phyloP scores from a whole-genome alignment of 1,140 invertebrate genomes.

The Brevipalpus yothersi region DNA sequence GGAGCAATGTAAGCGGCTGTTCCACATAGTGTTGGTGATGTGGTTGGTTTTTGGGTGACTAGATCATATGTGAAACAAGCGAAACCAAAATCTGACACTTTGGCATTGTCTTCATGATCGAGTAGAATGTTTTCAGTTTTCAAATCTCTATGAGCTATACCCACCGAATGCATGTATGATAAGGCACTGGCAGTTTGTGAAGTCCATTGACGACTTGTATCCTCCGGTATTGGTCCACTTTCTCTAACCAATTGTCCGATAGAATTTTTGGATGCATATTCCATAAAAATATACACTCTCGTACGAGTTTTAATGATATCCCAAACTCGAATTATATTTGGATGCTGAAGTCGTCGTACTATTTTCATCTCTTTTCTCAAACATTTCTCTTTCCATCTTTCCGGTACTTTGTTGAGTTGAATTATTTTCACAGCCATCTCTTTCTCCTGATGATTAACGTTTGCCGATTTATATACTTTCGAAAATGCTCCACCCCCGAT shows the following conservation, averaged over 20 bases:
- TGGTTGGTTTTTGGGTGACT: not conserved
- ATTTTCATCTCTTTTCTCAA: slow-evolving; percentile 9
- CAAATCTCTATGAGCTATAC: slow-evolving; percentile 10
- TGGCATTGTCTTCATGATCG: slow-evolving; percentile 4
- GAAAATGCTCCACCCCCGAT: slow-evolving; percentile 2
- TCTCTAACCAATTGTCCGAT: not conserved
- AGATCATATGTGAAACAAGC: slow-evolving; percentile 5
- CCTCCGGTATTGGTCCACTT: not conserved
- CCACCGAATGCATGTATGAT: slow-evolving; percentile 4
- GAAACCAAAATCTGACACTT: slow-evolving; percentile 10
- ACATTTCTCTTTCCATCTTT: slow-evolving; percentile 5
- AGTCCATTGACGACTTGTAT: slow-evolving; percentile 5
- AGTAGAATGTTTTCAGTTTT: slow-evolving; percentile 10
- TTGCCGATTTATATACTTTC: not conserved
- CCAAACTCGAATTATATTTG: slow-evolving; percentile 7
- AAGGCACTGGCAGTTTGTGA: slow-evolving; percentile 2
- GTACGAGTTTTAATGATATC: slow-evolving; percentile 9
- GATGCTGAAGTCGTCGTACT: slow-evolving; percentile 3
- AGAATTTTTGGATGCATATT: slow-evolving; percentile 1
- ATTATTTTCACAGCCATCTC: slow-evolving; percentile 6
- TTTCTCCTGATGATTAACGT: not conserved
- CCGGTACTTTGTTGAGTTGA: slow-evolving; percentile 3
- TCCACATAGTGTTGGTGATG: slow-evolving; percentile 13
- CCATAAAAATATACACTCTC: slow-evolving; percentile 11
- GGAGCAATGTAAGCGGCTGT: slow-evolving; percentile 16